Evolutionary conservation across 2,113 vertebrate genomes (phyloP).

Genomic region (Periophthalmodon schlosseri): DNA sequence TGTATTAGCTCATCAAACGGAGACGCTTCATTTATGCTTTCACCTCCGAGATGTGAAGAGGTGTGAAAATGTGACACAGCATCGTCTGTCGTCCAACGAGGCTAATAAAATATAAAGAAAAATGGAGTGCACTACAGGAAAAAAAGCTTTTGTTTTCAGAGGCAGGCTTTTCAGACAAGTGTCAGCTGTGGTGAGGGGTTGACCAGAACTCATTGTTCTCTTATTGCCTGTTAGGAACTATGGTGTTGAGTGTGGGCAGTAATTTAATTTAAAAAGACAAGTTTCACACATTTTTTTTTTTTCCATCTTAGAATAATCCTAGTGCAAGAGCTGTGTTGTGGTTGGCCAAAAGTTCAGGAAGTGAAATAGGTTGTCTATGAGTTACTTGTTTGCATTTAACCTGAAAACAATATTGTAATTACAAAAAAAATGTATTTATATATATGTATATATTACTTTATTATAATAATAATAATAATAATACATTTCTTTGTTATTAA

Average conservation of each 20-base stretch:
- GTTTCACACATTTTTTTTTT: not conserved
- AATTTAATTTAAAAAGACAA: not conserved
- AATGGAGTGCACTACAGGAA: not conserved
- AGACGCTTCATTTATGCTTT: conserved; percentile 30
- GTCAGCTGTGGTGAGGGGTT: conserved; percentile 54
- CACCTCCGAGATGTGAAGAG: conserved; percentile 12
- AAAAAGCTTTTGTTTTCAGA: conserved; percentile 47
- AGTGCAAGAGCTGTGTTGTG: too few species aligned
- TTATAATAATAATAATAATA: too few species aligned
- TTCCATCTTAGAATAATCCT: too few species aligned
- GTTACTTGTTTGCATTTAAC: too few species aligned
- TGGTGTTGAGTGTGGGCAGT: conserved; percentile 14
- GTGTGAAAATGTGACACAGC: conserved; percentile 5
- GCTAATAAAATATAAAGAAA: conserved; percentile 7
- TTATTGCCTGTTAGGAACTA: conserved; percentile 29
- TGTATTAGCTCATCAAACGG: conserved; percentile 49
- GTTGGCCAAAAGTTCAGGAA: not conserved
- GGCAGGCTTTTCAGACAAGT: conserved; percentile 61
- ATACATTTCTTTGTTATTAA: too few species aligned
- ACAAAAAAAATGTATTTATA: too few species aligned
- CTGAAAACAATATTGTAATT: too few species aligned
- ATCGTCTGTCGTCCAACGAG: not conserved
- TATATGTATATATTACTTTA: too few species aligned
- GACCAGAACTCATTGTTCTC: conserved; percentile 35
- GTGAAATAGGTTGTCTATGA: not conserved